Conservation (phyloP, 2,113 vertebrate species). For the Malaclemys terrapin region DNA sequence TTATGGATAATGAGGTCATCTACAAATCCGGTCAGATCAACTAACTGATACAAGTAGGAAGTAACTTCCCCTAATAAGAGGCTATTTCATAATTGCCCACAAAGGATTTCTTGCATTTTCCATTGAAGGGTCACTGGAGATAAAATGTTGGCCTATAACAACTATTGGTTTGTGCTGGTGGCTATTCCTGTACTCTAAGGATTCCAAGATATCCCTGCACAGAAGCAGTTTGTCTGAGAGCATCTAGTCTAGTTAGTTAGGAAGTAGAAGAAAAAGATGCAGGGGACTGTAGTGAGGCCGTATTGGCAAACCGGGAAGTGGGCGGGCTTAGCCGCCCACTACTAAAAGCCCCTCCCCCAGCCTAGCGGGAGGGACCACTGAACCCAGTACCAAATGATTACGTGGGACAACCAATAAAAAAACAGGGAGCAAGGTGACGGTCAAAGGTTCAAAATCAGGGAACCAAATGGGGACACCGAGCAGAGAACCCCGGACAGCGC, state of each 20-base stretch:
- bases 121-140: neutral
- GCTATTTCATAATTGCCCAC: neutral
- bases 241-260: accelerated
- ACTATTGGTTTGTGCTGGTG: neutral
- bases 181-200: neutral
- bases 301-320: too few species aligned
- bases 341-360: too few species aligned
- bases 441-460: too few species aligned
- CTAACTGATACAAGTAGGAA: neutral
- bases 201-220: neutral
- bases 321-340: too few species aligned
- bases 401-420: too few species aligned
- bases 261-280: neutral
- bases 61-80: neutral
- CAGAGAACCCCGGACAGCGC: too few species aligned
- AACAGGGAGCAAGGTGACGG: too few species aligned
- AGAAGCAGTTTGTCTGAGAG: neutral
- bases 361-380: too few species aligned
- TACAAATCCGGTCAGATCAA: neutral
- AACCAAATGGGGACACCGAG: too few species aligned
- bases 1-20: neutral
- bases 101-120: neutral
- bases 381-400: too few species aligned
- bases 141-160: neutral
- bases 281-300: too few species aligned